These are phyloP conservation scores for Spilarctia lutea DNA, from an alignment of 2,888 invertebrate genomes.

Conservation along the genomic window DNA sequence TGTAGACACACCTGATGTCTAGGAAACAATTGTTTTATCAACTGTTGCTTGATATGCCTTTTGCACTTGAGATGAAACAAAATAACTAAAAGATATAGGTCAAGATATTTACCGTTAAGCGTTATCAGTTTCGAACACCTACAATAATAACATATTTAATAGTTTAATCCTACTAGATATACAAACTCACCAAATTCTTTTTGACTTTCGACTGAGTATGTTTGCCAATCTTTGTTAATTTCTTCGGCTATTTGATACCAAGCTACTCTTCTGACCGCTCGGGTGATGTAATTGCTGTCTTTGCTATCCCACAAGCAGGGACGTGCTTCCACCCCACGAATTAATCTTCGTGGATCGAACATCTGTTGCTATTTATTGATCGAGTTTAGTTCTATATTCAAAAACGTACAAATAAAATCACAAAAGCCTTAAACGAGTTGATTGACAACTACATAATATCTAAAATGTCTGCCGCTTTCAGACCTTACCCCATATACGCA, in stretches of 20 bases:
- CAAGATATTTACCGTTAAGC: neutral
- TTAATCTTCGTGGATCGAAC: constrained; percentile 1
- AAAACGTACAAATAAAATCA: neutral
- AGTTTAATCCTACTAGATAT: neutral
- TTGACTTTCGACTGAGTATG: neutral
- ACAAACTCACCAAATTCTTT: neutral
- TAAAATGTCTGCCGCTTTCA: neutral
- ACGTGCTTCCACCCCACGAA: neutral
- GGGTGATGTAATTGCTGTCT: neutral
- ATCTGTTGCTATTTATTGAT: constrained; percentile 1
- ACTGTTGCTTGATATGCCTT: neutral
- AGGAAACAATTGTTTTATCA: neutral
- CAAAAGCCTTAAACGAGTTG: neutral
- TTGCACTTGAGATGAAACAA: neutral
- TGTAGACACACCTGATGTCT: neutral
- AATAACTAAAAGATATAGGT: neutral
- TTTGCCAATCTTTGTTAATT: neutral
- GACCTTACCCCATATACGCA: neutral
- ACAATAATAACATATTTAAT: neutral
- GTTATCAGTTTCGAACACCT: neutral
- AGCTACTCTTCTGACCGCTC: neutral
- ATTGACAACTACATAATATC: neutral
- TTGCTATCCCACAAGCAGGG: neutral
- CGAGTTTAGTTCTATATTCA: constrained; percentile 1
- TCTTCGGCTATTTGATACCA: constrained; percentile 2